Evolutionary conservation across 2,797 vertebrate species (phyloP), one percentile per base, ranked within the genome.

Genomic region (Sus cebifrons): DNA sequence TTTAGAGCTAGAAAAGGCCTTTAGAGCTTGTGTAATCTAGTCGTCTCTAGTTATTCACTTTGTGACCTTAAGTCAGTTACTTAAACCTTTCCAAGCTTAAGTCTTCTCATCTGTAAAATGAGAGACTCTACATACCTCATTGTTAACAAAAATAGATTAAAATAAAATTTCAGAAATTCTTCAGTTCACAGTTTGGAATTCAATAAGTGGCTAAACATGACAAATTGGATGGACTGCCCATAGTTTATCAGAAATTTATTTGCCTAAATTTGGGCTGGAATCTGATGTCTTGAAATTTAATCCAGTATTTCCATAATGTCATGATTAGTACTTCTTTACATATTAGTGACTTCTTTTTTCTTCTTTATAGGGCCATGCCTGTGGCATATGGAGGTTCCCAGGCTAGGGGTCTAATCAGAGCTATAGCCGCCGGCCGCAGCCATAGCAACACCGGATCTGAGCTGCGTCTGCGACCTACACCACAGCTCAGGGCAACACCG

Each of bases 51-150:
- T 68, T 71, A 64, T 64, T 87, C 58, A 85, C 18, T 71, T 93
- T 81, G 56, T 93, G 68, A 77, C 36, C 17, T 65, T 58, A 82
- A 93, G 16, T n/a, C 21, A 82, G 10, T 62, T 73, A 67, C 36
- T 71, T 71, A 82, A 94, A 67, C 40, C 17, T 85, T 91, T 96
- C 27, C 32, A 91, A 58, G 27, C 25, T 60, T 36, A 65, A 32
- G 44, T 91, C 81, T 95, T 44, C 21, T 84, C 17, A 87, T 88
- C 44, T 86, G 25, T 83, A 67, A 95, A 96, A 67, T 60, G 27
- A 95, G 64, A 20, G 27, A 68, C 14, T 79, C 82, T 49, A 23
- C 75, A n/a, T 85, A 71, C 62, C 49, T 95, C 14, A 68, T 84
- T 93, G 62, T 95, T 93, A 23, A 23, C 14, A 75, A 88, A 79